Conservation (phyloP, 2,888 invertebrate species). For the Tiphia femorata region DNA sequence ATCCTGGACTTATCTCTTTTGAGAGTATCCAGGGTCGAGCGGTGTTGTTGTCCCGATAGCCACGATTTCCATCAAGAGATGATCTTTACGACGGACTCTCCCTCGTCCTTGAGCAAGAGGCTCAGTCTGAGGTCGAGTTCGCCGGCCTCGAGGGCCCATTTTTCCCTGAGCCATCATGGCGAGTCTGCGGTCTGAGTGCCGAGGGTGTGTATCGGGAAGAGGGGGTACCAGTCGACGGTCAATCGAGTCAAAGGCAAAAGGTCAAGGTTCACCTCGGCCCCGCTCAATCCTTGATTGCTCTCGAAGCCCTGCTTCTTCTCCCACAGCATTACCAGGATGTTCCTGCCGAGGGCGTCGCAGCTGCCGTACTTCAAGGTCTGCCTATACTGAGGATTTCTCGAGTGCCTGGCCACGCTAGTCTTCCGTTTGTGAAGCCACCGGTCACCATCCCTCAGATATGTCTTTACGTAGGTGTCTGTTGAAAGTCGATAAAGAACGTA, state of each 20-base stretch:
- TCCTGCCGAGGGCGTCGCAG: conserved; percentile 82
- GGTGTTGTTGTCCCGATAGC: no score
- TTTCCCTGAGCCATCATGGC: conserved; percentile 69
- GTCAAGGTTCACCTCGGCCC: conserved; percentile 88
- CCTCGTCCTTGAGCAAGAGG: conserved; percentile 63
- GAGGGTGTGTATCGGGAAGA: conserved; percentile 88
- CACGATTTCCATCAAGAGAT: conserved; percentile 58
- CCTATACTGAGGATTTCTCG: conserved; percentile 86
- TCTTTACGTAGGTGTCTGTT: conserved; percentile 95
- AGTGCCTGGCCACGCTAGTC: conserved; percentile 86
- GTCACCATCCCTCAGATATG: conserved; percentile 90
- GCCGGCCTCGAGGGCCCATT: conserved; percentile 67
- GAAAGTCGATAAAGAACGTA: conserved; percentile 15
- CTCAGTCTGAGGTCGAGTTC: conserved; percentile 65
- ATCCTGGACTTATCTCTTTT: no score
- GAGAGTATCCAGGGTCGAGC: no score
- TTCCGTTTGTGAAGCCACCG: conserved; percentile 93
- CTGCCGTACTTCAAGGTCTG: conserved; percentile 86
- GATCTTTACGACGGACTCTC: conserved; percentile 62
- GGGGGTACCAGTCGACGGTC: conserved; percentile 91
- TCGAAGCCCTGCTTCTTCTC: conserved; percentile 90
- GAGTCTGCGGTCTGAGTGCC: conserved; percentile 77
- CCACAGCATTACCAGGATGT: conserved; percentile 93
- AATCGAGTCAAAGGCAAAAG: conserved; percentile 83
- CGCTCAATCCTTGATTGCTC: conserved; percentile 84